phyloP scores from a whole-genome alignment of 2,113 vertebrate genomes.

The Tupaia tana region DNA sequence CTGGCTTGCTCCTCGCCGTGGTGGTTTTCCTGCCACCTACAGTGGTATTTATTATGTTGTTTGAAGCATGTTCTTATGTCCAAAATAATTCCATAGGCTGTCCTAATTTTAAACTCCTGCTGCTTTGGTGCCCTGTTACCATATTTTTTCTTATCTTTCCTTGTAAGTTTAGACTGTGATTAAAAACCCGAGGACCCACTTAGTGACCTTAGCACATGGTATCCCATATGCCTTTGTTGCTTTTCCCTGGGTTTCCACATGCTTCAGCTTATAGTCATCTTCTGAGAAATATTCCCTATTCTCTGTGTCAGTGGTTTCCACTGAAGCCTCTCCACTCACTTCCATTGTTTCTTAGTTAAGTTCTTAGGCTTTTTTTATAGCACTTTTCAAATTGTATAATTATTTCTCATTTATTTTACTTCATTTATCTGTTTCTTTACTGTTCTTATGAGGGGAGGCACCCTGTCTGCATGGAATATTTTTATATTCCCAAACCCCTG shows the following conservation, averaged over 20 bases:
- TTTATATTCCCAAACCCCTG: neutral
- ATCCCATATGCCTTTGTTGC: neutral
- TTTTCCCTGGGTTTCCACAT: neutral
- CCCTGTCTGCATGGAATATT: neutral
- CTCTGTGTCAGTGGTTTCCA: neutral
- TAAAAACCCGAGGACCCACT: neutral
- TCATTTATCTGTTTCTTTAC: neutral
- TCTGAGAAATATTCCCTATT: neutral
- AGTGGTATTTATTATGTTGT: neutral
- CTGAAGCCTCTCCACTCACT: neutral
- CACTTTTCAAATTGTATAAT: neutral
- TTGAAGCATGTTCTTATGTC: neutral
- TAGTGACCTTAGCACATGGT: neutral
- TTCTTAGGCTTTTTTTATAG: neutral
- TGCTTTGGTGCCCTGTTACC: neutral
- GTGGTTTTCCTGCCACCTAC: neutral
- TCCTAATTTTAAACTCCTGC: neutral
- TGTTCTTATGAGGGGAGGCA: neutral
- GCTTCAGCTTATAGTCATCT: neutral
- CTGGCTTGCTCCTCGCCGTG: neutral
- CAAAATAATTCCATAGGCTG: neutral
- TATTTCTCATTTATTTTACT: slow-evolving; percentile 6
- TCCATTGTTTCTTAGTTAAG: neutral
- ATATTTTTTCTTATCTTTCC: neutral
- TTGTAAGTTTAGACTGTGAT: neutral